Evolutionary conservation across 2,888 invertebrate genomes (phyloP), one percentile per base, ranked within the genome.

Genomic region (Apamea anceps): DNA sequence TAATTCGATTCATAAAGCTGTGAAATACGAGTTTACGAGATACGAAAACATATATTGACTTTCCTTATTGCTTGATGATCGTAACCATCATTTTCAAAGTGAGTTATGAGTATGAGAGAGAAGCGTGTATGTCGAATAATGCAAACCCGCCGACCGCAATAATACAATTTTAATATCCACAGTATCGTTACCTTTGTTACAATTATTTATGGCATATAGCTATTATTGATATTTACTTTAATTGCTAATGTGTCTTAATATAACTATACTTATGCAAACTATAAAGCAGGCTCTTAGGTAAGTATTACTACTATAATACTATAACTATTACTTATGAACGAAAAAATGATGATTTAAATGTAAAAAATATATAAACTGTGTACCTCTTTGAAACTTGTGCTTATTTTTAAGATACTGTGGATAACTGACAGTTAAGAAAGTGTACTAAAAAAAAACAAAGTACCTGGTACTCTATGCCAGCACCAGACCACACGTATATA

Each of bases 1-100:
- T 85, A 86, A 87, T 89, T 88, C 86, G 87, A 89, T 90, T 88
- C 91, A 91, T 88, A 91, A 91, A 91, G 91, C 92, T 93, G 92
- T 93, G 91, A 90, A 88, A 82, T 78, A 86, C 79, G 48, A 81
- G 80, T 82, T 73, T 80, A 78, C 63, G 67, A 73, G 51, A 82
- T 79, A 75, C 75, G 66, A 73, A 79, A 79, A 77, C 80, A 80
- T 79, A 78, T 86, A 86, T 87, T 84, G 87, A 89, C 93, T 94
- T 93, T 95, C 96, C 96, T 96, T 96, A 93, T 89, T 96, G 96
- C 95, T 96, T 95, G 87, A 85, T 92, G 91, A 93, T 93, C 93
- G 94, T 95, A 91, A 93, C 91, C 94, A 94, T 94, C 93, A 93
- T 94, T 92, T 80, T 91, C 93, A 92, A 93, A 92, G 91, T 92